phyloP scores from a whole-genome alignment of 2,797 vertebrate species.

The Rhinogobio ventralis region DNA sequence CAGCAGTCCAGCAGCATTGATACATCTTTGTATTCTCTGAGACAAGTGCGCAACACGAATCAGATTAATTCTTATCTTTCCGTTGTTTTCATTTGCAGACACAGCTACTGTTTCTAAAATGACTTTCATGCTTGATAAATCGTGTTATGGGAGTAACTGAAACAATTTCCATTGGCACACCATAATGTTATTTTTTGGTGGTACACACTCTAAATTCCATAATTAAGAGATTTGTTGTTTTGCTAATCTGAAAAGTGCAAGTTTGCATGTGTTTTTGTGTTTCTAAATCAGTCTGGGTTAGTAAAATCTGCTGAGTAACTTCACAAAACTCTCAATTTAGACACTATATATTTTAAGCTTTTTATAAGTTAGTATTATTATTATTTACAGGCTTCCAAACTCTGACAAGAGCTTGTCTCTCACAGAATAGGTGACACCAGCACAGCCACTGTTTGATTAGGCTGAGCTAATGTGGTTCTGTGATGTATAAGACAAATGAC shows the following conservation, averaged over 20 bases:
- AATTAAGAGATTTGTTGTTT: not conserved
- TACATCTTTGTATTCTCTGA: not conserved
- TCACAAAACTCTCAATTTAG: not conserved
- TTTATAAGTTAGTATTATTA: not conserved
- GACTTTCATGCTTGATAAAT: slow-evolving; percentile 35
- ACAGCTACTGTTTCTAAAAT: slow-evolving; percentile 14
- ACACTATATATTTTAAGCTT: not conserved
- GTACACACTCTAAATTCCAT: not conserved
- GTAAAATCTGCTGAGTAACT: not conserved
- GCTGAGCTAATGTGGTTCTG: slow-evolving; percentile 49
- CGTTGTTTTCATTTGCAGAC: slow-evolving; percentile 9
- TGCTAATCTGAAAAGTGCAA: not conserved
- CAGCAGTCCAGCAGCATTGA: not conserved
- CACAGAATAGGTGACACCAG: slow-evolving; percentile 19
- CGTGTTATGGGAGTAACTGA: not conserved
- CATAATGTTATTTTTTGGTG: not conserved
- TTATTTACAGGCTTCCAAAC: slow-evolving; percentile 11
- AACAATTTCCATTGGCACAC: slow-evolving; percentile 1
- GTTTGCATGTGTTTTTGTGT: slow-evolving; percentile 12
- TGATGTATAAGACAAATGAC: slow-evolving; percentile 61
- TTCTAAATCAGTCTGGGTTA: slow-evolving; percentile 4
- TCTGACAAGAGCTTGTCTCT: slow-evolving; percentile 32
- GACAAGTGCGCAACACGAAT: not conserved
- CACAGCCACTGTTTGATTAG: slow-evolving; percentile 38
- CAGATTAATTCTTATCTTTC: slow-evolving; percentile 16